These are phyloP conservation scores for Podarcis siculus DNA, from an alignment of 2,797 vertebrate genomes.

Conservation along the genomic window DNA sequence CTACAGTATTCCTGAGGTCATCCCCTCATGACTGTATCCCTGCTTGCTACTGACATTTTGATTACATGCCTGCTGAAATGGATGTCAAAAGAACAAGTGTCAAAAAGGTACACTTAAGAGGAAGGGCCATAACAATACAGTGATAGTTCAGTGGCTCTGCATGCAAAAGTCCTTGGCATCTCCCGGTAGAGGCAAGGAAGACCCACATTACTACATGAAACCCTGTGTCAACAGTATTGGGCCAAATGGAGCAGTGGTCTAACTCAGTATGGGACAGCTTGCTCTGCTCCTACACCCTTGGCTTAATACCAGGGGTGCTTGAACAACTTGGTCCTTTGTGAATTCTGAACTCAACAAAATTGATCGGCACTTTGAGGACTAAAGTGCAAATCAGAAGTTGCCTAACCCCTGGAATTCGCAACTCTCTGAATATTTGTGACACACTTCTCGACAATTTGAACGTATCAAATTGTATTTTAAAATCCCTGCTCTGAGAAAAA, in stretches of 20 bases:
- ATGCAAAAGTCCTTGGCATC: neutral
- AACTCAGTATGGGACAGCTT: too few relatives aligned
- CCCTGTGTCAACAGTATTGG: too few relatives aligned
- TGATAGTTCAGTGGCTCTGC: too few relatives aligned
- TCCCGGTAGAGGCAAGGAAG: too few relatives aligned
- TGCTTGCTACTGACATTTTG: neutral
- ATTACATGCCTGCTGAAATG: neutral
- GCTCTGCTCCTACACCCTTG: too few relatives aligned
- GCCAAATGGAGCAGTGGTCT: too few relatives aligned
- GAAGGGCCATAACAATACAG: too few relatives aligned
- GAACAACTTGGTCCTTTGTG: neutral
- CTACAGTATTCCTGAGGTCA: neutral
- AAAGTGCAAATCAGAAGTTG: neutral
- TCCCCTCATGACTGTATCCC: neutral
- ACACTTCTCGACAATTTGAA: neutral
- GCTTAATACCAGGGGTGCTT: neutral
- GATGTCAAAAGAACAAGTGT: slow-evolving; percentile 48
- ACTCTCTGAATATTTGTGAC: neutral
- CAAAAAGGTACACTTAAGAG: slow-evolving; percentile 8
- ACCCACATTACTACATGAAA: too few relatives aligned
- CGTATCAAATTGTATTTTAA: neutral
- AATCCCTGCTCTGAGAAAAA: too few relatives aligned
- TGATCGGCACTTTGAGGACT: neutral
- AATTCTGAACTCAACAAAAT: neutral
- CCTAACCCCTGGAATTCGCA: neutral